Evolutionary conservation across 2,797 vertebrate species (phyloP).

Genomic region (Catostomus latipinnis): DNA sequence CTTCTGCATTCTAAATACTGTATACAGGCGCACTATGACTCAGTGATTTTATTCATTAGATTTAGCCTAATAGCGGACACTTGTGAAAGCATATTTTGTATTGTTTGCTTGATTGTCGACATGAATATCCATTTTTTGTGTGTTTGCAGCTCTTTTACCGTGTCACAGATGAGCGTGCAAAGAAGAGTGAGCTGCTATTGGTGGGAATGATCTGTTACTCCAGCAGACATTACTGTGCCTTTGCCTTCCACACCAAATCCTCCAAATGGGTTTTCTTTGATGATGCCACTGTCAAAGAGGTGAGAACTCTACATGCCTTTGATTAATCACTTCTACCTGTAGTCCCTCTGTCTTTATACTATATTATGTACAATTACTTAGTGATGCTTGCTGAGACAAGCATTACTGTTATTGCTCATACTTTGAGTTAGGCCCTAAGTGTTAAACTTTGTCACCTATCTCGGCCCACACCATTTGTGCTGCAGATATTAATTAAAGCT

Average conservation of each 20-base stretch:
- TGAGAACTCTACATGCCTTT: constrained; percentile 61
- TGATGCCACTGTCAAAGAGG: constrained; percentile 98
- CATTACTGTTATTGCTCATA: no score
- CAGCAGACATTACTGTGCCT: constrained; percentile 96
- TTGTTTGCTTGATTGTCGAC: neutral
- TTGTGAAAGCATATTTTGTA: no score
- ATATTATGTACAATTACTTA: no score
- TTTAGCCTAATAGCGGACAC: no score
- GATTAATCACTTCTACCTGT: no score
- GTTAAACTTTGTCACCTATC: no score
- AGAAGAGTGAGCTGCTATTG: constrained; percentile 88
- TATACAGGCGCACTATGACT: neutral
- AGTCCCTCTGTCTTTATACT: no score
- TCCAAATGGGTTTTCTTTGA: constrained; percentile 98
- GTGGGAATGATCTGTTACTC: constrained; percentile 98
- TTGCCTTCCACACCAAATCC: constrained; percentile 94
- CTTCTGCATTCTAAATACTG: neutral
- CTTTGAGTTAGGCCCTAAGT: no score
- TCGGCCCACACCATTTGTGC: no score
- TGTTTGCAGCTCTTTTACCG: constrained; percentile 90
- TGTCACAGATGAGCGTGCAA: constrained; percentile 94
- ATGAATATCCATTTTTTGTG: constrained; percentile 20
- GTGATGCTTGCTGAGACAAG: no score
- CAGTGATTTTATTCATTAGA: neutral
- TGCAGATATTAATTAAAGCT: no score